These are phyloP conservation scores for Scomber scombrus DNA, from an alignment of 2,113 vertebrate genomes.

Conservation along the genomic window DNA sequence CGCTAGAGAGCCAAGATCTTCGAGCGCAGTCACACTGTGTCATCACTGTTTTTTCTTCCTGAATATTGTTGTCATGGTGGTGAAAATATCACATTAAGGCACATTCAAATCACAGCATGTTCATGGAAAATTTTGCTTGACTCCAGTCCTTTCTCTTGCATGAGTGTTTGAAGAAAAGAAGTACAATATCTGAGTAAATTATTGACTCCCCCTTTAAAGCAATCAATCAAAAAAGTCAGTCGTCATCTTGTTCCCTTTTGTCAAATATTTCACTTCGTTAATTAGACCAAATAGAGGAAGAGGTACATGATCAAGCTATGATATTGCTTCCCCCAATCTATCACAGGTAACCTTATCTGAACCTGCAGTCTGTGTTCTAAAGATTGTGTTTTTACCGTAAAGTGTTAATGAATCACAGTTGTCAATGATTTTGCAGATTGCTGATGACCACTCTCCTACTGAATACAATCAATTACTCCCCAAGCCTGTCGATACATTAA, in stretches of 20 bases:
- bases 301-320: neutral
- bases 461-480: slow-evolving; percentile 55
- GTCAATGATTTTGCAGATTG: slow-evolving; percentile 40
- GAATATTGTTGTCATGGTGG: neutral
- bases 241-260: neutral
- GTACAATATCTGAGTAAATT: neutral
- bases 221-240: neutral
- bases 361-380: slow-evolving; percentile 11
- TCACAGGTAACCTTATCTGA: slow-evolving; percentile 1
- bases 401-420: slow-evolving; percentile 51
- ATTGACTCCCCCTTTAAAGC: too few species aligned
- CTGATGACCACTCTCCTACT: slow-evolving; percentile 60
- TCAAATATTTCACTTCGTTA: slow-evolving; percentile 13
- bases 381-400: slow-evolving; percentile 22
- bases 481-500: slow-evolving; percentile 59
- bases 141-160: neutral
- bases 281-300: slow-evolving; percentile 14
- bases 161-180: neutral
- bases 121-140: neutral
- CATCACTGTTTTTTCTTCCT: slow-evolving; percentile 19
- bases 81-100: slow-evolving; percentile 4
- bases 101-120: neutral
- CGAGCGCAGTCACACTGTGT: slow-evolving; percentile 28
- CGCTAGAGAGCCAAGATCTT: slow-evolving; percentile 28
- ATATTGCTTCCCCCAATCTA: neutral